These are phyloP conservation scores for Phthorimaea operculella DNA, from an alignment of 1,140 invertebrate genomes.

Conservation along the genomic window DNA sequence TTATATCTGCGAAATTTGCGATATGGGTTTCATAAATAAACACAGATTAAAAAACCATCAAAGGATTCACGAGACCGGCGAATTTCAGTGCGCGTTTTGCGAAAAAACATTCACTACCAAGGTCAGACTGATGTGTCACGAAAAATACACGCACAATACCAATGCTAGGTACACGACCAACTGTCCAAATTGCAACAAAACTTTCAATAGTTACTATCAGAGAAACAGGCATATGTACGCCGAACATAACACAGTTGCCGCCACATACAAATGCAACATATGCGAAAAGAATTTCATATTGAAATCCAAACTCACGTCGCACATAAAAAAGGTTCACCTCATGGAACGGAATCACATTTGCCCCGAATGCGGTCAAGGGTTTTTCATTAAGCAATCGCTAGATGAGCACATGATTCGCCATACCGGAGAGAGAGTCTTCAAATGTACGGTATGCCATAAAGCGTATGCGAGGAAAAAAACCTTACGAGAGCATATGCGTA, in stretches of 20 bases:
- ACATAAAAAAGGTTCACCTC: slow-evolving; percentile 54
- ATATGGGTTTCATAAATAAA: slow-evolving; percentile 73
- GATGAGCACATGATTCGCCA: slow-evolving; percentile 55
- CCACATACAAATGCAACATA: slow-evolving; percentile 50
- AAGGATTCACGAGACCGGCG: slow-evolving; percentile 42
- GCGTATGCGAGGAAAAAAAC: slow-evolving; percentile 67
- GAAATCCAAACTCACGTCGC: slow-evolving; percentile 46
- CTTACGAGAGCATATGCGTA: slow-evolving; percentile 64
- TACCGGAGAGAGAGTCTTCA: slow-evolving; percentile 43
- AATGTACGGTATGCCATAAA: slow-evolving; percentile 59
- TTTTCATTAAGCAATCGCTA: slow-evolving; percentile 47
- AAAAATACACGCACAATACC: slow-evolving; percentile 50
- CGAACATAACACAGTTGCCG: slow-evolving; percentile 37
- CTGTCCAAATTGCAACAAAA: slow-evolving; percentile 46
- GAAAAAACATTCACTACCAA: slow-evolving; percentile 55
- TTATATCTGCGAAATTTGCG: slow-evolving; percentile 83
- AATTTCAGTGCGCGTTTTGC: slow-evolving; percentile 51
- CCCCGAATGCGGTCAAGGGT: slow-evolving; percentile 41
- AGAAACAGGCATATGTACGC: slow-evolving; percentile 50
- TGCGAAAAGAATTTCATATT: slow-evolving; percentile 51
- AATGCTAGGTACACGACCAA: slow-evolving; percentile 43
- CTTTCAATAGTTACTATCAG: slow-evolving; percentile 51
- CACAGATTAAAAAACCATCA: slow-evolving; percentile 67
- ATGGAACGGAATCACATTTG: slow-evolving; percentile 55
- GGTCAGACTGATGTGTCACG: slow-evolving; percentile 40